Conservation (phyloP, 2,113 vertebrate species). For the Corythornis cristatus region DNA sequence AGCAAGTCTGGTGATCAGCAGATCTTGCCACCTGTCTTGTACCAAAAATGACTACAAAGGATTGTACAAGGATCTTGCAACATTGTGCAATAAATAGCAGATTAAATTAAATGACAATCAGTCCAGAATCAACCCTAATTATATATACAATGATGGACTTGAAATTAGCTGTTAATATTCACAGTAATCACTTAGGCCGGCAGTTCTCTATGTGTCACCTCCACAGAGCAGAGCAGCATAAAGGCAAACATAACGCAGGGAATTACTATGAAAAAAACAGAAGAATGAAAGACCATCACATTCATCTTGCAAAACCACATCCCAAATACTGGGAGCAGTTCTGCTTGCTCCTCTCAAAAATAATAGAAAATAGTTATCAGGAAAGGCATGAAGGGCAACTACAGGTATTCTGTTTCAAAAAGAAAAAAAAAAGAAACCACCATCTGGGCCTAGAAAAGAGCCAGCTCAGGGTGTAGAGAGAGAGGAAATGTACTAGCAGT, state of each 20-base stretch:
- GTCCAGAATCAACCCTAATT: slow-evolving; percentile 52
- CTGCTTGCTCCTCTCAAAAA: not conserved
- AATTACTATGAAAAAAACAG: not conserved
- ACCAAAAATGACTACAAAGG: not conserved
- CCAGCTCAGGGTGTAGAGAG: not conserved
- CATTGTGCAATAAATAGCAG: slow-evolving; percentile 36
- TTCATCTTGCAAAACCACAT: not conserved
- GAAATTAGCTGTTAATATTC: slow-evolving; percentile 63
- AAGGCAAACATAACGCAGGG: not conserved
- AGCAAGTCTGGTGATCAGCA: not conserved
- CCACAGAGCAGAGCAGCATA: not conserved
- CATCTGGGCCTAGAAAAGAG: not conserved
- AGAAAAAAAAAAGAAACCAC: not conserved
- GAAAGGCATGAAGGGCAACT: not conserved
- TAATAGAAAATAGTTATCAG: not conserved
- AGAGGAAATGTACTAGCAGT: not conserved
- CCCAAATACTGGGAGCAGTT: not conserved
- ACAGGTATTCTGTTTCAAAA: not conserved
- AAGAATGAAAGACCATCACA: not conserved
- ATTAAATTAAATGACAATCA: slow-evolving; percentile 64
- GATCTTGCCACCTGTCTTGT: not conserved
- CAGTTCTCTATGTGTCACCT: slow-evolving; percentile 12
- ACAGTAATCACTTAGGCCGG: slow-evolving; percentile 21
- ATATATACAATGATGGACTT: slow-evolving; percentile 43
- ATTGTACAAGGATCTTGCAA: not conserved